These are phyloP conservation scores for Clarias platycephalus DNA, from an alignment of 2,797 vertebrate species.

Conservation along the genomic window DNA sequence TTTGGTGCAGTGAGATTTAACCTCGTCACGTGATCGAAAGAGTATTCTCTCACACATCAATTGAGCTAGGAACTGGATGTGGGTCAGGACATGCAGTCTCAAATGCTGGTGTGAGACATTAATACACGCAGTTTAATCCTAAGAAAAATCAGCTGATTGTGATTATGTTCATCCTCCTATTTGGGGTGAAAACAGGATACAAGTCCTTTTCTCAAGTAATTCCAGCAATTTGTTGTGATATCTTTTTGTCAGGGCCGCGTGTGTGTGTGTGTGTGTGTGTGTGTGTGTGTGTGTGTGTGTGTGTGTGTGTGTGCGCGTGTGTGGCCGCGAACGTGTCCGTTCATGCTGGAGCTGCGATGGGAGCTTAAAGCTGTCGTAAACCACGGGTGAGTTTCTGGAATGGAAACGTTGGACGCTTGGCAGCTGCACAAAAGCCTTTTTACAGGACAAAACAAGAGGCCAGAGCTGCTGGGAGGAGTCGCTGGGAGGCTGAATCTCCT, in stretches of 20 bases:
- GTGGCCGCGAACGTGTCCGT: background rate
- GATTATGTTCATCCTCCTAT: background rate
- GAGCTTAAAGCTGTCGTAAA: background rate
- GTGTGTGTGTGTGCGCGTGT: no score
- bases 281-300: no score
- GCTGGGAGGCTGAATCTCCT: background rate
- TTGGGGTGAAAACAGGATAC: background rate
- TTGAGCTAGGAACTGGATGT: background rate
- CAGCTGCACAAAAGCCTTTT: constrained; percentile 9
- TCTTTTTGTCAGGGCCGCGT: background rate
- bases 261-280: background rate
- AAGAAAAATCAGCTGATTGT: background rate
- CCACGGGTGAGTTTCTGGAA: background rate
- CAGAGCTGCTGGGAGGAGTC: background rate
- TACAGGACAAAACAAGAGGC: background rate
- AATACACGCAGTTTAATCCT: no score
- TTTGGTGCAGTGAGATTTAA: constrained; percentile 70
- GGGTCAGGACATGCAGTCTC: background rate
- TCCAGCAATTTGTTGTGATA: constrained; percentile 7
- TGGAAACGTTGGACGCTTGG: background rate
- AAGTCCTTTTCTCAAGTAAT: background rate
- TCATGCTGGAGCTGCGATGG: background rate
- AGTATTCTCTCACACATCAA: no score
- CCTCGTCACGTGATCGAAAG: background rate
- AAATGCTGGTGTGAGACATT: background rate